Evolutionary conservation across 1,140 invertebrate genomes (phyloP), one percentile per base, ranked within the genome.

Genomic region (Apis dorsata): DNA sequence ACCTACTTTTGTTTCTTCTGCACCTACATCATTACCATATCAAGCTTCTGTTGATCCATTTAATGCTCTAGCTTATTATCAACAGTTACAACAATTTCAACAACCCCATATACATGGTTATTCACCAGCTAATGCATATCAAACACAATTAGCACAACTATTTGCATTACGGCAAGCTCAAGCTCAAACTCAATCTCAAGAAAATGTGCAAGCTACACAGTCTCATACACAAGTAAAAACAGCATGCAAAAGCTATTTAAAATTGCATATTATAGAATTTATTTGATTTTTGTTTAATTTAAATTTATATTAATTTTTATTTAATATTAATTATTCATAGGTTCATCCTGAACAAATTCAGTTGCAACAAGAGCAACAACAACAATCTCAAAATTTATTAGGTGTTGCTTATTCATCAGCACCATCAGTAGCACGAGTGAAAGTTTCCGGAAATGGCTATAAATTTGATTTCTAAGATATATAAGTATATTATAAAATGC

Each of bases 361-460:
- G 65, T 78, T 87, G 8, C 86, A 88, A 53, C 87, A 89, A n/a
- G 83, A 85, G n/a, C 81, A 88, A 59, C 85, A 86, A 24, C 89
- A 84, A 10, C 81, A 86, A 70, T 69, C 71, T 15, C 82, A 89
- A 19, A 92, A 89, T 85, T 89, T 92, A 62, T 76, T 93, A 53
- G 92, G 92, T 11, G 63, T 93, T 34, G 89, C 92, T 69, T 93
- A 91, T 79, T 93, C 92, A 7, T 76, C 91, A 28, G 90, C 92
- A 28, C 90, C 91, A 19, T 87, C 90, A 0, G 92, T 93, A 5
- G 88, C 92, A 24, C 90, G 87, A 28, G 91, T 93, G 9, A 93
- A 93, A 82, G 85, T 91, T 15, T 87, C 72, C 7, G 91, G 91
- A 44, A 91, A 92, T 68, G 92, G 91, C 15, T 93, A 91, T 72